These are phyloP conservation scores for Pampus argenteus DNA, from an alignment of 2,797 vertebrate genomes.

Conservation along the genomic window DNA sequence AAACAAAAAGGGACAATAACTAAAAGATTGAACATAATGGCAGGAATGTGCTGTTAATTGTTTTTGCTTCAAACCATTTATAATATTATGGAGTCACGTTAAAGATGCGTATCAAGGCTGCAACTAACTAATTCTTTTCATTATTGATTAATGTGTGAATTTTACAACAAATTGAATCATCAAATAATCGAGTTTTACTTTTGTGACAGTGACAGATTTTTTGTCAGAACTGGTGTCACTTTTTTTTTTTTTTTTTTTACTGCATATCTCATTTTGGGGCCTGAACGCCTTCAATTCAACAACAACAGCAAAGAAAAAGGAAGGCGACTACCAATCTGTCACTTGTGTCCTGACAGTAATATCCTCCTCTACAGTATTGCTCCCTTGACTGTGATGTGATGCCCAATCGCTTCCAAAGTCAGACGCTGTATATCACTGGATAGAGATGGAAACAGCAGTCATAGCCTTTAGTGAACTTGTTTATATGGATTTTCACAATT, in stretches of 20 bases:
- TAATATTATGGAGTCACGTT: conserved; percentile 37
- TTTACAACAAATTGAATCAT: conserved; percentile 4
- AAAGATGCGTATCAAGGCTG: conserved; percentile 17
- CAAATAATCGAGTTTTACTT: neutral
- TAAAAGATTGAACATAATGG: conserved; percentile 49
- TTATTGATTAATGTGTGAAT: neutral
- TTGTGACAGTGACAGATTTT: neutral
- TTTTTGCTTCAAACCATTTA: conserved; percentile 34
- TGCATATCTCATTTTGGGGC: conserved; percentile 35
- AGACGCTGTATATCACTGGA: conserved; percentile 71
- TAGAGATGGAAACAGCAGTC: conserved; percentile 58
- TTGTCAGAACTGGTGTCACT: conserved; percentile 7
- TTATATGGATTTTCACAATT: conserved; percentile 66
- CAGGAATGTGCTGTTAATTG: conserved; percentile 40
- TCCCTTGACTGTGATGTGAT: conserved; percentile 76
- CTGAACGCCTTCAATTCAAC: conserved; percentile 56
- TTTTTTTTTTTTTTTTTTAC: neutral
- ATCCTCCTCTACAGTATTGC: conserved; percentile 76
- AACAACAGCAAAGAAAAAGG: conserved; percentile 50
- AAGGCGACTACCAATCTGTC: conserved; percentile 69
- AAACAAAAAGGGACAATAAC: conserved; percentile 60
- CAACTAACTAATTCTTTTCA: neutral
- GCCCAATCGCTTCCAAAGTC: conserved; percentile 66
- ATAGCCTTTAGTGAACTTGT: conserved; percentile 59
- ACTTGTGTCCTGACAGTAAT: conserved; percentile 75